phyloP scores from a whole-genome alignment of 2,888 invertebrate genomes.

The Ennomos quercinarius region DNA sequence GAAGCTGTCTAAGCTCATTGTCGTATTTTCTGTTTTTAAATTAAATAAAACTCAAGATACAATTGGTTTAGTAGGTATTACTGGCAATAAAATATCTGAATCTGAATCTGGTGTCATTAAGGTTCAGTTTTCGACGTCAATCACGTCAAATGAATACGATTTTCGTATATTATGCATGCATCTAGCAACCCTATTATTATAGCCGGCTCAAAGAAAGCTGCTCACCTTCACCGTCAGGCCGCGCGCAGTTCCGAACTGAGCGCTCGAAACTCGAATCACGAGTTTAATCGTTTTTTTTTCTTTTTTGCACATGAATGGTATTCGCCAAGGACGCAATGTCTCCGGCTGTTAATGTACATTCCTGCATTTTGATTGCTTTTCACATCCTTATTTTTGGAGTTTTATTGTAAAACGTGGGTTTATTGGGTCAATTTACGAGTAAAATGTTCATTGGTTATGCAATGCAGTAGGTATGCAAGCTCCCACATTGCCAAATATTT shows the following conservation, averaged over 20 bases:
- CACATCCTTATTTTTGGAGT: slow-evolving; percentile 24
- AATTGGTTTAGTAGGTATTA: no score
- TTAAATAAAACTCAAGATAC: no score
- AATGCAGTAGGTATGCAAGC: no score
- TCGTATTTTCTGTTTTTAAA: no score
- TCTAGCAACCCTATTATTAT: slow-evolving; percentile 42
- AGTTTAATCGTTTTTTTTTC: slow-evolving; percentile 60
- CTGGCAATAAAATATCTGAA: no score
- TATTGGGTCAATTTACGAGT: background rate
- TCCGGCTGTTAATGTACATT: slow-evolving; percentile 35
- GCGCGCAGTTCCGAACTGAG: slow-evolving; percentile 51
- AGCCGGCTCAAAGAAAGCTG: slow-evolving; percentile 69
- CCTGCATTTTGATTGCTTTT: slow-evolving; percentile 37
- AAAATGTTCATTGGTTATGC: no score
- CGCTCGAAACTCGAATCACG: slow-evolving; percentile 52
- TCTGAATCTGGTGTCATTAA: no score
- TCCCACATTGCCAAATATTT: background rate
- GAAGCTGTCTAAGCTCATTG: no score
- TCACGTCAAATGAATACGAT: slow-evolving; percentile 13
- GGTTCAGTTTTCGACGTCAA: slow-evolving; percentile 19
- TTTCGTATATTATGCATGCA: slow-evolving; percentile 34
- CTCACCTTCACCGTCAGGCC: slow-evolving; percentile 71
- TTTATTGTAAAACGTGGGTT: slow-evolving; percentile 8
- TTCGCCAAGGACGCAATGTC: slow-evolving; percentile 65
- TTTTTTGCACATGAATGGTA: slow-evolving; percentile 49